These are phyloP conservation scores for Brachyptera risi DNA, from an alignment of 2,888 invertebrate species.

Conservation along the genomic window DNA sequence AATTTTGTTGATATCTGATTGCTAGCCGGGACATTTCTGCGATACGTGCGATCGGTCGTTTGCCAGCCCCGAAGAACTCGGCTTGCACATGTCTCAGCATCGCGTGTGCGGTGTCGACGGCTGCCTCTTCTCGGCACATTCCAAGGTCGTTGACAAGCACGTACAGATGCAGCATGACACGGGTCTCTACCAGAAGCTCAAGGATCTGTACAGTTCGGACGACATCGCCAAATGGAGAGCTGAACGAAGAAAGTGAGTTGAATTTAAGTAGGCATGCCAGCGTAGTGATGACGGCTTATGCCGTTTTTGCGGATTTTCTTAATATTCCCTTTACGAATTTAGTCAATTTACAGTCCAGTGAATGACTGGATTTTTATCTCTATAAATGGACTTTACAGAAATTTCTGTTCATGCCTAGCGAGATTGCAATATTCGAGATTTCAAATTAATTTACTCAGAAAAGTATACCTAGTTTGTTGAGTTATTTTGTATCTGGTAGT, in stretches of 20 bases:
- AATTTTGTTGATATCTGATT: constrained; percentile 7
- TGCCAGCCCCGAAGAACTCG: constrained; percentile 53
- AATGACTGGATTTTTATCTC: no score
- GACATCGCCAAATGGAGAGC: constrained; percentile 80
- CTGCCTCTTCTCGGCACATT: constrained; percentile 74
- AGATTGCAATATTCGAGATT: no score
- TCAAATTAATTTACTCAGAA: no score
- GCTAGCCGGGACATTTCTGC: constrained; percentile 53
- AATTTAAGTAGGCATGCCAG: neutral
- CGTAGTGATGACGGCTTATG: no score
- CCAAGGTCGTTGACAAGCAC: constrained; percentile 74
- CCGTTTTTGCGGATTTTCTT: no score
- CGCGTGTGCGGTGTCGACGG: constrained; percentile 74
- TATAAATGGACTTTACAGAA: no score
- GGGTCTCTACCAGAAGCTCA: constrained; percentile 77
- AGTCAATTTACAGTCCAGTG: no score
- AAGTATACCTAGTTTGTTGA: no score
- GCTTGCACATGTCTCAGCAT: constrained; percentile 69
- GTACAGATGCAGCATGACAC: constrained; percentile 76
- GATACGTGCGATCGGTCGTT: constrained; percentile 81
- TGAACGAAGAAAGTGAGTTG: constrained; percentile 63
- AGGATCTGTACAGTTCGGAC: constrained; percentile 69
- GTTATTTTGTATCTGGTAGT: no score
- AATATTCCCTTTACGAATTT: no score
- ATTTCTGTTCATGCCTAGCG: no score